These are phyloP conservation scores for Euclidia mi DNA, from an alignment of 2,888 invertebrate species.

Conservation along the genomic window DNA sequence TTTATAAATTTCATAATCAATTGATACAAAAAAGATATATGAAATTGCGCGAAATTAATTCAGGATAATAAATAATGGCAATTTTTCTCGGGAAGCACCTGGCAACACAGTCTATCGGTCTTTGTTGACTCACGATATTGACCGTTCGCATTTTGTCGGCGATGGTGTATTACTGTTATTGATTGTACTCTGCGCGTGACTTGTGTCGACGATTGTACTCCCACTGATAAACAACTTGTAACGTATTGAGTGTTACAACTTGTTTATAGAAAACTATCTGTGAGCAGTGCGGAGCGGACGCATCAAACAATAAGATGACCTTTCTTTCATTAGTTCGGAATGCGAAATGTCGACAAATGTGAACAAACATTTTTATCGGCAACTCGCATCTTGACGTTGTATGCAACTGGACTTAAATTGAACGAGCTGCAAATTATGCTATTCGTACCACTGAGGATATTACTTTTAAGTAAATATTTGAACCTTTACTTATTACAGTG, in stretches of 20 bases:
- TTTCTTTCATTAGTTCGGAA: constrained; percentile 42
- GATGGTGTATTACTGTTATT: constrained; percentile 88
- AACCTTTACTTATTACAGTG: too few relatives aligned
- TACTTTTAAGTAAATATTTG: too few relatives aligned
- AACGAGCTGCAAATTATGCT: too few relatives aligned
- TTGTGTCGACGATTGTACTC: constrained; percentile 83
- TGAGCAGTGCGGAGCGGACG: constrained; percentile 20
- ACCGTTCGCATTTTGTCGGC: constrained; percentile 83
- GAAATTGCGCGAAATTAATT: too few relatives aligned
- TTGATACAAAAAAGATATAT: neutral
- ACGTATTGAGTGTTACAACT: constrained; percentile 57
- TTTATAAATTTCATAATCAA: constrained; percentile 17
- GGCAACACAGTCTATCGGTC: constrained; percentile 69
- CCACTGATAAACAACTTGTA: constrained; percentile 71
- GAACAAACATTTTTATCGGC: neutral
- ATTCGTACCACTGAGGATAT: too few relatives aligned
- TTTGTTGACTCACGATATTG: constrained; percentile 88
- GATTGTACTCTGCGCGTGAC: constrained; percentile 88
- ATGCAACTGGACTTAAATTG: too few relatives aligned
- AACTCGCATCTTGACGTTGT: too few relatives aligned
- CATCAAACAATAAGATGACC: constrained; percentile 39
- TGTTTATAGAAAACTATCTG: constrained; percentile 48
- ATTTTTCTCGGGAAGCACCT: constrained; percentile 44
- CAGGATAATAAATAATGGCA: neutral
- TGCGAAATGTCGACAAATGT: constrained; percentile 28